These are phyloP conservation scores for Petrolisthes cinctipes DNA, from an alignment of 2,888 invertebrate species.

Conservation along the genomic window DNA sequence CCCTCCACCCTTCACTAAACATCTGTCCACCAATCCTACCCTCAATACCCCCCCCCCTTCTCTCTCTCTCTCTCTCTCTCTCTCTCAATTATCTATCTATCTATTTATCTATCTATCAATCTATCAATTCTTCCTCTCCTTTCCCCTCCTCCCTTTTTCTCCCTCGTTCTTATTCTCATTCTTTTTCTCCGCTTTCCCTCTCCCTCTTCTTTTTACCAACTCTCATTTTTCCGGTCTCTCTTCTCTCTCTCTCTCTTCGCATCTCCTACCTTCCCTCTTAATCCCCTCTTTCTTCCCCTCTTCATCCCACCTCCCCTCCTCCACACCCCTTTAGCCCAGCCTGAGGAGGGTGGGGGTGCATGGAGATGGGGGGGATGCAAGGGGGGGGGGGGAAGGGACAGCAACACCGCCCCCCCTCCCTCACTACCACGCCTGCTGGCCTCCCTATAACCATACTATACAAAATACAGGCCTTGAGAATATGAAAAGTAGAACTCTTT, in stretches of 20 bases:
- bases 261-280: no score
- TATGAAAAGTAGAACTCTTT: no score
- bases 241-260: background rate
- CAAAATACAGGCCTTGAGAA: no score
- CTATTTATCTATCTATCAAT: background rate
- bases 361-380: no score
- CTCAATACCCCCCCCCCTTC: background rate
- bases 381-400: no score
- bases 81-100: background rate
- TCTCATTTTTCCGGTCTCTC: background rate
- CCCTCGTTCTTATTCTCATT: background rate
- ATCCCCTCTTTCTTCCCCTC: no score
- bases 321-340: no score
- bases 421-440: no score
- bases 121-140: background rate
- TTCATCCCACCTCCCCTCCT: no score
- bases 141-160: background rate
- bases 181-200: background rate
- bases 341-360: no score
- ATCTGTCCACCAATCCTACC: conserved; percentile 25
- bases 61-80: conserved; percentile 21
- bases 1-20: conserved; percentile 31
- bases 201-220: background rate
- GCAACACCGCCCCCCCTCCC: no score
- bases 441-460: no score